Evolutionary conservation across 2,888 invertebrate genomes (phyloP), one percentile per base, ranked within the genome.

Genomic region (Dolichopus griseipennis): DNA sequence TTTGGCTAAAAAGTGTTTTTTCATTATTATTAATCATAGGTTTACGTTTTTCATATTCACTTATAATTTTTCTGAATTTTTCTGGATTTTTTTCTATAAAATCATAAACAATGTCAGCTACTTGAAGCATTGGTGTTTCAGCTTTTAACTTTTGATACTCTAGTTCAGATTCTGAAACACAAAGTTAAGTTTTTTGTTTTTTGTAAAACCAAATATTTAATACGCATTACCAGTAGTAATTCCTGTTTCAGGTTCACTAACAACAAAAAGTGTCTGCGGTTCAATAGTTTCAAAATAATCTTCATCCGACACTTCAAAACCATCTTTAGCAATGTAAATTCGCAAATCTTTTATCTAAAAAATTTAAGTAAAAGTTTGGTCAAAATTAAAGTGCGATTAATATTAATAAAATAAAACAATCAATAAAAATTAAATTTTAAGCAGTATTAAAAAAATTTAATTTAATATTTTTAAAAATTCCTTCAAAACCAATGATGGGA

Each of bases 201-300:
- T 22, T 22, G 12, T 64, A 22, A 22, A 4, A 12, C 27, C 20
- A 5, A 20, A 22, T 21, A 22, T 62, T 4, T 61, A 10, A 5
- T 61, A 12, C 10, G 62, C 1, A 61, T 66, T 66, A 86, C 87
- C 87, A 78, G 85, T 86, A 78, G 85, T 83, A 80, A 86, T 85
- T 75, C 83, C 81, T 73, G 85, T 84, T 72, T 83, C 81, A 3
- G 78, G 77, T 1, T 75, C 77, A 68, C 82, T 81, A 64, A 85
- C 78, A 69, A 92, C 87, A 69, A 93, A 84, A 20, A 91, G 83
- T 0, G 90, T 91, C 78, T 93, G 93, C 0, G 90, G 81, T 66
- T 90, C 87, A 67, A 93, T 76, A 0, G 90, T 90, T 71, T 83
- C 81, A 74, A 93, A 88, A 78, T 92, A 93, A 43, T 90, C 90